phyloP scores from a whole-genome alignment of 2,113 vertebrate species.

The Plestiodon gilberti region DNA sequence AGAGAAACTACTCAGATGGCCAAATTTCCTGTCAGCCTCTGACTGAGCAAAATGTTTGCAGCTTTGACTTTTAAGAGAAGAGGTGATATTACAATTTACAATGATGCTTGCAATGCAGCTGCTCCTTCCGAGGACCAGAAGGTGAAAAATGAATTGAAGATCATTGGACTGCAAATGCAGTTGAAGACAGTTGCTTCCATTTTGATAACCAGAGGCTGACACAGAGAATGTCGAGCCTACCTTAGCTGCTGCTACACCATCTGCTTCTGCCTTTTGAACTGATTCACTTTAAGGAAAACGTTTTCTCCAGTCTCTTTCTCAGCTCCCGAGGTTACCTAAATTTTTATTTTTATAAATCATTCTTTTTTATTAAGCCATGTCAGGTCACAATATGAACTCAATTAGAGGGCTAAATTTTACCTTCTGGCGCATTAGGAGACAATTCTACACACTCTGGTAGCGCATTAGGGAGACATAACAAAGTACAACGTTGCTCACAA shows the following conservation, averaged over 20 bases:
- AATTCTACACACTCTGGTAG: not conserved
- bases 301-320: not conserved
- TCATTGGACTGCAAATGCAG: not conserved
- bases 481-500: fast-evolving
- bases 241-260: not conserved
- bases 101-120: not conserved
- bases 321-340: fast-evolving
- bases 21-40: not conserved
- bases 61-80: not conserved
- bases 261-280: not conserved
- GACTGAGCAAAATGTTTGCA: not conserved
- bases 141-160: not conserved
- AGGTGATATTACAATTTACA: conserved; percentile 17
- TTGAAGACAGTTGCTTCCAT: not conserved
- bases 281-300: not conserved
- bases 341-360: conserved; percentile 5
- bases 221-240: not conserved
- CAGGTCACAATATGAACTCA: not conserved
- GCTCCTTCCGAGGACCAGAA: not conserved
- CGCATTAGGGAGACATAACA: not conserved
- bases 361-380: not conserved
- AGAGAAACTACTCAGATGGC: not conserved
- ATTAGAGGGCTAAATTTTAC: not conserved
- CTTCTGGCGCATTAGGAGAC: not conserved
- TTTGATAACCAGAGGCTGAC: not conserved